Conservation (phyloP, 2,113 vertebrate genomes). For the Peromyscus leucopus region DNA sequence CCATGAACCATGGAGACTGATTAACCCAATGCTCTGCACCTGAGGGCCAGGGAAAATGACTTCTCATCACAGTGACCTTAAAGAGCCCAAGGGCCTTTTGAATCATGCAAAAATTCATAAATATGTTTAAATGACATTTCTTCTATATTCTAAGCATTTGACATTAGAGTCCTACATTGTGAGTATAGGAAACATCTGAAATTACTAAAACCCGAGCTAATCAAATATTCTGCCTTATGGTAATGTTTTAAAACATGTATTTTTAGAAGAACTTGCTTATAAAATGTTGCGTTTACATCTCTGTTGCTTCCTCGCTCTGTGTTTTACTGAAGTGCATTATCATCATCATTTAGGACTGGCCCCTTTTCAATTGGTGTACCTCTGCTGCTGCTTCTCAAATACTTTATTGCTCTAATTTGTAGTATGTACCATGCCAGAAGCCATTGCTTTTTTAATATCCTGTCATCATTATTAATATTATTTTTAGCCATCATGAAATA, state of each 20-base stretch:
- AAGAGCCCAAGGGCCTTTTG: conserved; percentile 15
- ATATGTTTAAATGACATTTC: conserved; percentile 37
- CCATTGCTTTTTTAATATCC: not conserved
- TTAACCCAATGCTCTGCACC: conserved; percentile 7
- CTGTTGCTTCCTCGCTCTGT: not conserved
- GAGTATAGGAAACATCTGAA: not conserved
- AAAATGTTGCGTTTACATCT: not conserved
- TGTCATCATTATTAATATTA: not conserved
- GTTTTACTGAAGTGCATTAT: conserved; percentile 9
- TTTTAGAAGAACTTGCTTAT: not conserved
- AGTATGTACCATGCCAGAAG: not conserved
- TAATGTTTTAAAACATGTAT: not conserved
- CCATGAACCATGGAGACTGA: not conserved
- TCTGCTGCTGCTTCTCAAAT: not conserved
- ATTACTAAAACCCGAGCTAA: conserved; percentile 21
- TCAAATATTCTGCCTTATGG: not conserved
- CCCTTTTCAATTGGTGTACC: not conserved
- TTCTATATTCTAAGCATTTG: conserved; percentile 28
- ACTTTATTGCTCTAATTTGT: not conserved
- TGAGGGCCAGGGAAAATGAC: not conserved
- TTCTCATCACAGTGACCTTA: conserved; percentile 9
- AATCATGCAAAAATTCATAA: conserved; percentile 42
- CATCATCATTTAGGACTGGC: not conserved
- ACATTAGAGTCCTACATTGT: not conserved
- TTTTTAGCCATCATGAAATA: not conserved